Conservation (phyloP, 2,113 vertebrate genomes). For the Leptosomus discolor region DNA sequence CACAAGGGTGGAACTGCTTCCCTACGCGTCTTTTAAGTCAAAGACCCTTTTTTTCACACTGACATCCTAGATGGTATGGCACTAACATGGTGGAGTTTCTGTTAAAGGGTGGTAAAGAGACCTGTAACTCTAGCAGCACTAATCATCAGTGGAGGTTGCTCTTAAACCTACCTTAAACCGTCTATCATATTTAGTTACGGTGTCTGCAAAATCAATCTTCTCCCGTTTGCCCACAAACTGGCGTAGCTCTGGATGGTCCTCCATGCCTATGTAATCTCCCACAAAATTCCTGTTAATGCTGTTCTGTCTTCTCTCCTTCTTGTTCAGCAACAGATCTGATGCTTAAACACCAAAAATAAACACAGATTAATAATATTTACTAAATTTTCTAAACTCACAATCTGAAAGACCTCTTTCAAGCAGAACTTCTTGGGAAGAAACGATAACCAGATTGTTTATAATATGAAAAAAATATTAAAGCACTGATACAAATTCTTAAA, state of each 20-base stretch:
- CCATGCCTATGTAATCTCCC: slow-evolving; percentile 97
- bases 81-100: not conserved
- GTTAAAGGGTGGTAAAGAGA: not conserved
- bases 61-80: not conserved
- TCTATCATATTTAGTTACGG: slow-evolving; percentile 91
- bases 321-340: slow-evolving; percentile 92
- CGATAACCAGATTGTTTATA: not conserved
- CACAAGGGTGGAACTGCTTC: not conserved
- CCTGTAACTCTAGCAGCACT: not conserved
- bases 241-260: slow-evolving; percentile 89
- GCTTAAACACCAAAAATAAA: slow-evolving; percentile 71
- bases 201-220: slow-evolving; percentile 96
- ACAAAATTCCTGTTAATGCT: slow-evolving; percentile 98
- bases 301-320: slow-evolving; percentile 92
- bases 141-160: not conserved
- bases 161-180: slow-evolving; percentile 87
- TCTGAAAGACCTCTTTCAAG: not conserved
- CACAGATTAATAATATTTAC: not conserved
- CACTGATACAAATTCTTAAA: not conserved
- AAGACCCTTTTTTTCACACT: not conserved
- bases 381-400: not conserved
- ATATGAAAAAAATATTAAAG: not conserved
- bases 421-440: not conserved
- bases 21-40: not conserved
- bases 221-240: slow-evolving; percentile 94